phyloP scores from a whole-genome alignment of 2,888 invertebrate species.

The Heliconius cydno region DNA sequence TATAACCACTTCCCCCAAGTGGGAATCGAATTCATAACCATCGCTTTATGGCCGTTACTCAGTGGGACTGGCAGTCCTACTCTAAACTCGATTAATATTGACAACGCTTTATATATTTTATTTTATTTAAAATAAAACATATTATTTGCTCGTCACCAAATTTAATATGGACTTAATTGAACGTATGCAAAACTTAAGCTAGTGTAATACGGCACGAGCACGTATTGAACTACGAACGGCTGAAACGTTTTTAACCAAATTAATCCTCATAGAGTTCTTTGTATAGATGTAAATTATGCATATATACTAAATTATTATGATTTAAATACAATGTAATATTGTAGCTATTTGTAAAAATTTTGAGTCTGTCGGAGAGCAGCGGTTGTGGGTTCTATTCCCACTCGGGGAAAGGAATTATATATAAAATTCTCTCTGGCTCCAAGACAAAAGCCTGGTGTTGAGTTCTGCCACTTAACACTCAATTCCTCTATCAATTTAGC shows the following conservation, averaged over 20 bases:
- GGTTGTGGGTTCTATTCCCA: no score
- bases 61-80: neutral
- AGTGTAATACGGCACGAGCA: slow-evolving; percentile 6
- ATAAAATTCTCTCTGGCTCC: no score
- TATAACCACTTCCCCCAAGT: neutral
- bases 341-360: neutral
- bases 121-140: neutral
- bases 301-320: no score
- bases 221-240: slow-evolving; percentile 13
- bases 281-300: slow-evolving; percentile 2
- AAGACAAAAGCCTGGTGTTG: no score
- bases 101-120: no score
- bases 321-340: neutral
- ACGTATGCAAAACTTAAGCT: slow-evolving; percentile 20
- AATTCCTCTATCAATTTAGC: no score
- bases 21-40: neutral
- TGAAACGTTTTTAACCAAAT: slow-evolving; percentile 13
- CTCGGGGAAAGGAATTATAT: no score
- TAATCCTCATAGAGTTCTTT: slow-evolving; percentile 1
- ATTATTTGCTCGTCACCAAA: slow-evolving; percentile 13
- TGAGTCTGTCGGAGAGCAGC: neutral
- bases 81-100: neutral
- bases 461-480: no score
- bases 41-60: no score
- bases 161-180: slow-evolving; percentile 2